Evolutionary conservation across 1,140 invertebrate species (phyloP).

Genomic region (Drosophila grimshawi): DNA sequence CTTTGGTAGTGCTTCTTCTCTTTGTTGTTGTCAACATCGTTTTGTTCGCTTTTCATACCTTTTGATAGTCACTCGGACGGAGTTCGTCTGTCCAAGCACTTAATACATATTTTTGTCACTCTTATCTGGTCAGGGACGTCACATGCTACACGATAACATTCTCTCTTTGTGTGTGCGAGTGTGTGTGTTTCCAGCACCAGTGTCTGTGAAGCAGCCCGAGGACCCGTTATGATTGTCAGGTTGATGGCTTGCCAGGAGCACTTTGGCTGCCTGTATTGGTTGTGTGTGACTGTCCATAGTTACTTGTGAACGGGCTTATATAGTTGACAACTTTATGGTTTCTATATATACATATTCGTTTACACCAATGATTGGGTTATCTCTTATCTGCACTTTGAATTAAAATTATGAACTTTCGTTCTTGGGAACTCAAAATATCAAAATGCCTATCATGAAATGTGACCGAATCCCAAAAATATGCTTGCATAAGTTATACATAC

Average conservation of each 20-base stretch:
- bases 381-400: not conserved
- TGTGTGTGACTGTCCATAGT: slow-evolving; percentile 12
- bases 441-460: not conserved
- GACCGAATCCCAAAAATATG: not conserved
- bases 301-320: slow-evolving; percentile 40
- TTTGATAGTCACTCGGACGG: slow-evolving; percentile 47
- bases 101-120: slow-evolving; percentile 83
- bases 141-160: slow-evolving; percentile 71
- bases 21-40: slow-evolving; percentile 46
- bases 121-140: slow-evolving; percentile 76
- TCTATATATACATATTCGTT: not conserved
- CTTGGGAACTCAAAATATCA: too few species aligned
- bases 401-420: too few species aligned
- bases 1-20: slow-evolving; percentile 50
- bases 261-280: not conserved
- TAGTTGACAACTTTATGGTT: slow-evolving; percentile 22
- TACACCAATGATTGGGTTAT: slow-evolving; percentile 1
- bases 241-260: slow-evolving; percentile 58
- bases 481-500: too few species aligned
- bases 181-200: slow-evolving; percentile 6
- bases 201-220: slow-evolving; percentile 41
- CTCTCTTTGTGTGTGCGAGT: slow-evolving; percentile 19
- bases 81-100: slow-evolving; percentile 54
- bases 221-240: slow-evolving; percentile 73
- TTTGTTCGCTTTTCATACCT: slow-evolving; percentile 73